A percentile compares a stretch with the other conserved stretches of the same genome.
Conservation (phyloP, 2,888 invertebrate genomes). For the Cremastinae sp. region DNA sequence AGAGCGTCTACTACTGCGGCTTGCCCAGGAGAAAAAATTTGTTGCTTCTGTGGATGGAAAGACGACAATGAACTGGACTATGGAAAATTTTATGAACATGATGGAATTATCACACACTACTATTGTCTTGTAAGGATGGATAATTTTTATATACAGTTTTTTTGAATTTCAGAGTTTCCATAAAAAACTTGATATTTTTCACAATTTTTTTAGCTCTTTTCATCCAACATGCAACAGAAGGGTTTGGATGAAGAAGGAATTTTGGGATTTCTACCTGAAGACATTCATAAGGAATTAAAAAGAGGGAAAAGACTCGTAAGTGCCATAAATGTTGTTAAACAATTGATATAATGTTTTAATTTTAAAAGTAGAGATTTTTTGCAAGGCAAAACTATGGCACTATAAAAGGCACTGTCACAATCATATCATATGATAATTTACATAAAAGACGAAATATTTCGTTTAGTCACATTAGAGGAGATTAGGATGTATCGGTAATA, state of each 20-base stretch:
- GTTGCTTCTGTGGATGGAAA: constrained; percentile 82
- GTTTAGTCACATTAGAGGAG: too few relatives aligned
- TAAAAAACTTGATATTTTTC: not conserved
- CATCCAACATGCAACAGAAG: constrained; percentile 86
- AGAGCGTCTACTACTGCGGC: constrained; percentile 4
- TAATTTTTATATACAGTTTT: not conserved
- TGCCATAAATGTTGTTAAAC: too few relatives aligned
- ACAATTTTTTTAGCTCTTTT: constrained; percentile 83
- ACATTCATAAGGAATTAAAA: constrained; percentile 85
- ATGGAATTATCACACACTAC: constrained; percentile 85
- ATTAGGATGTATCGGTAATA: too few relatives aligned
- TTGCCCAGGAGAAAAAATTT: constrained; percentile 65
- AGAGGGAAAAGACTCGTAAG: constrained; percentile 86
- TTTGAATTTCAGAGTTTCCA: not conserved
- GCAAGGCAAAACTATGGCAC: too few relatives aligned
- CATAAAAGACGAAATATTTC: too few relatives aligned
- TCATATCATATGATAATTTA: too few relatives aligned
- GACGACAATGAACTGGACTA: constrained; percentile 82
- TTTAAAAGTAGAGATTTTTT: too few relatives aligned
- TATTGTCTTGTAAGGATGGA: constrained; percentile 86
- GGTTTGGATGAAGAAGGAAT: constrained; percentile 87
- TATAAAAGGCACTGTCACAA: too few relatives aligned
- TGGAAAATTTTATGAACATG: constrained; percentile 82
- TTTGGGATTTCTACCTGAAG: constrained; percentile 86
- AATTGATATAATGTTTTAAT: too few relatives aligned